Base-by-base conservation (phyloP, 2,797 vertebrate genomes). In the Etheostoma nigrum region DNA sequence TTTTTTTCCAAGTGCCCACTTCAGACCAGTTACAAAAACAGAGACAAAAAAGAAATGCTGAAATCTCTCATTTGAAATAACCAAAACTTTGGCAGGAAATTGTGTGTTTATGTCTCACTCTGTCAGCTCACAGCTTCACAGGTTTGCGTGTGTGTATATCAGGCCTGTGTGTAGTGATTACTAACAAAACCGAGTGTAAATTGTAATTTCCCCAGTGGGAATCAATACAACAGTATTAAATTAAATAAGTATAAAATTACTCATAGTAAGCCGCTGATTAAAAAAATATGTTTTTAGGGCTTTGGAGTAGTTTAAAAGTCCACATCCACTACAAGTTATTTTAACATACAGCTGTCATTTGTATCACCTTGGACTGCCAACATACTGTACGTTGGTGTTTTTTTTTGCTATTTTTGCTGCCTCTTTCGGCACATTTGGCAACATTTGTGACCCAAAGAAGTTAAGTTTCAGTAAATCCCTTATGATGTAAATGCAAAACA, bases 401-500 rank as follows among this genome's bases (percentile, higher is more conserved):
- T 25, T 25, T 16, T 12, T 25, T 14, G 9, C 10, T 5, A 7
- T 25, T 15, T 57, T 63, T 42, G 21, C 33, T 11, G 52, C 52
- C 14, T 18, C 30, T 47, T 51, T 44, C 1, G 0, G 5, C 14
- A 18, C 23, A 42, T 60, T 62, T 47, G 8, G 47, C 18, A 30
- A 61, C 57, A 51, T 60, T 14, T 61, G 8, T 21, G 25, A 66
- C 27, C 68, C 21, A 59, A 53, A 65, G 23, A 15, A 40, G 40
- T 60, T 61, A 42, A 47, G 30, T 65, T 63, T 65, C 49, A 55
- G 53, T 76, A 66, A 78, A 68, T 79, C 62, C 65, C 42, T 47
- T 13, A 25, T 85, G 84, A 86, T 59, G 60, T 82, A 65, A 79
- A 79, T 53, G 10, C 64, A 66, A 57, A 10, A n/a, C n/a, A 21